Conservation (phyloP, 2,113 vertebrate genomes). For the Carollia perspicillata region DNA sequence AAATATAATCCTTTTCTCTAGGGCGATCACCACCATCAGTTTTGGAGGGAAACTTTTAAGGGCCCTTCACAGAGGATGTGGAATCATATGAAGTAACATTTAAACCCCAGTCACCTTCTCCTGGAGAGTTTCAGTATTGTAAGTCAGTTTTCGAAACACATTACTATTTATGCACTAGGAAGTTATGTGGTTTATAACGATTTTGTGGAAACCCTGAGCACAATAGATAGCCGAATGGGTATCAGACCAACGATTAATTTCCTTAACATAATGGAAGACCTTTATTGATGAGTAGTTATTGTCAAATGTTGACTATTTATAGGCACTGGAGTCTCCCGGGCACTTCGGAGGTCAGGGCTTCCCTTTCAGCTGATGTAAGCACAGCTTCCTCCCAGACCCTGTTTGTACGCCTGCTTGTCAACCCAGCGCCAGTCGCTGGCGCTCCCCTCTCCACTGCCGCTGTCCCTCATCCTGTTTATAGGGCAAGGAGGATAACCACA, state of each 20-base stretch:
- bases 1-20: neutral
- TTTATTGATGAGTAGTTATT: constrained; percentile 14
- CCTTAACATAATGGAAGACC: neutral
- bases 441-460: constrained; percentile 65
- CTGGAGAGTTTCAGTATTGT: neutral
- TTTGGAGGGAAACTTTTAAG: neutral
- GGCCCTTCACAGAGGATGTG: neutral
- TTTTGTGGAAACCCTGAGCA: neutral
- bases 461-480: constrained; percentile 85
- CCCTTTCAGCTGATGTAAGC: constrained; percentile 76
- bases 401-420: constrained; percentile 80
- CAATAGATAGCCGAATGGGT: neutral
- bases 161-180: neutral
- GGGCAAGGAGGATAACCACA: constrained; percentile 45
- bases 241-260: constrained; percentile 7
- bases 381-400: constrained; percentile 77
- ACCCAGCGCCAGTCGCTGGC: constrained; percentile 68
- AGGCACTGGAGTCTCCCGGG: constrained; percentile 50
- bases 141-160: neutral
- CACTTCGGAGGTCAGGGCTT: constrained; percentile 74
- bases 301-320: constrained; percentile 76
- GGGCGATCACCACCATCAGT: neutral
- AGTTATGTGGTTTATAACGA: neutral
- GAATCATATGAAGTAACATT: neutral
- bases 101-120: neutral